Percentiles rank a stretch among this genome's conserved stretches.
Evolutionary conservation across 1,140 invertebrate genomes (phyloP).

Genomic region (Musca domestica): DNA sequence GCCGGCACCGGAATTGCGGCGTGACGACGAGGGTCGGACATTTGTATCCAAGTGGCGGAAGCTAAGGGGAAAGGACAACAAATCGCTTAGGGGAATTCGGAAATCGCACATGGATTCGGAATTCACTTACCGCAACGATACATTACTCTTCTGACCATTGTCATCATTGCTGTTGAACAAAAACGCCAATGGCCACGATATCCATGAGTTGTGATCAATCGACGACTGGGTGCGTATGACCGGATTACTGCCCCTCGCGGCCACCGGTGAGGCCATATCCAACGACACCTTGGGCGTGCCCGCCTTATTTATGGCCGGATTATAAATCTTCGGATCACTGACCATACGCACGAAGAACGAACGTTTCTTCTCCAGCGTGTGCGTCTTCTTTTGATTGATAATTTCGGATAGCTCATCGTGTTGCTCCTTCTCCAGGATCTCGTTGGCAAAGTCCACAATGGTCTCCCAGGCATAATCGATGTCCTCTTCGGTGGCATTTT

Average conservation of each 20-base stretch:
- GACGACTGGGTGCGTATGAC: conserved; percentile 56
- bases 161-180: conserved; percentile 72
- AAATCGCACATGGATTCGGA: background rate
- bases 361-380: conserved; percentile 81
- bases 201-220: conserved; percentile 68
- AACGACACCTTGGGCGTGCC: conserved; percentile 58
- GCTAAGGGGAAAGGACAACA: conserved; percentile 52
- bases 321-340: conserved; percentile 94
- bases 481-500: conserved; percentile 84
- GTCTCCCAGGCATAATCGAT: conserved; percentile 90
- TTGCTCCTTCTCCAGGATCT: conserved; percentile 74
- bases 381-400: conserved; percentile 64
- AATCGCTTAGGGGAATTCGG: background rate
- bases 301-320: conserved; percentile 78
- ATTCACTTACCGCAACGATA: conserved; percentile 70
- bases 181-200: conserved; percentile 85
- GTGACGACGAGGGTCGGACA: conserved; percentile 58
- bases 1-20: conserved; percentile 54
- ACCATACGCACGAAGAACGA: conserved; percentile 97
- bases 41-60: conserved; percentile 80
- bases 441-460: conserved; percentile 80
- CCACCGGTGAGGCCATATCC: conserved; percentile 53
- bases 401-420: conserved; percentile 69
- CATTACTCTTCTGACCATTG: conserved; percentile 64
- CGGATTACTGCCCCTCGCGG: conserved; percentile 53